Evolutionary conservation across 2,888 invertebrate genomes (phyloP), one percentile per base, ranked within the genome.

Genomic region (Cylindroiulus punctatus): DNA sequence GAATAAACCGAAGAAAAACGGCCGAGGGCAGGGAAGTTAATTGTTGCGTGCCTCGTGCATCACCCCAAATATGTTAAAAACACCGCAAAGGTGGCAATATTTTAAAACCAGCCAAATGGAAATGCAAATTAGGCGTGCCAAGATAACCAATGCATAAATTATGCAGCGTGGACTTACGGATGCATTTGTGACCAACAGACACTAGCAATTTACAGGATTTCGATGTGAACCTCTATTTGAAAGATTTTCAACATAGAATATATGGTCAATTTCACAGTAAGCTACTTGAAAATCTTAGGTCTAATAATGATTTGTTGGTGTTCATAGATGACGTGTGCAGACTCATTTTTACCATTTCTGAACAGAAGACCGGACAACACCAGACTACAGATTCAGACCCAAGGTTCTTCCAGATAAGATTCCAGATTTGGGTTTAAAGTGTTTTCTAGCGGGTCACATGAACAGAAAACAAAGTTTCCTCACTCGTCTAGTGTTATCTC

Each of bases 61-160:
- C 76, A 76, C 30, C 30, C 76, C 17, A 30, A 30, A 76, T 76
- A 14, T 30, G 76, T 76, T 76, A 76, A 76, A 76, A 30, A 32
- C 76, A 30, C 76, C 76, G 26, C 30, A 30, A 76, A n/a, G 0
- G 30, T 76, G 14, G 32, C 76, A 76, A 32, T 76, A 30, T 26
- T n/a, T n/a, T 30, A 30, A 65, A 65, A 65, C 14, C 65, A 65
- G 26, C 26, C 8, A 26, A 26, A 8, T 22, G 65, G 65, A 26
- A 5, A 32, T 30, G 76, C 76, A 30, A 76, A 30, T 17, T 17
- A 30, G 10, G 30, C 76, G 76, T 76, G 76, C 30, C 17, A 30
- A 76, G 30, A 76, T 76, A 76, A 26, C 30, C 76, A 30, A 76
- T 76, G 76, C 76, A 76, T 76, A 76, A 76, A 76, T 30, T 76